Evolutionary conservation across 2,113 vertebrate species (phyloP), one percentile per base, ranked within the genome.

Genomic region (Paradoxurus hermaphroditus): DNA sequence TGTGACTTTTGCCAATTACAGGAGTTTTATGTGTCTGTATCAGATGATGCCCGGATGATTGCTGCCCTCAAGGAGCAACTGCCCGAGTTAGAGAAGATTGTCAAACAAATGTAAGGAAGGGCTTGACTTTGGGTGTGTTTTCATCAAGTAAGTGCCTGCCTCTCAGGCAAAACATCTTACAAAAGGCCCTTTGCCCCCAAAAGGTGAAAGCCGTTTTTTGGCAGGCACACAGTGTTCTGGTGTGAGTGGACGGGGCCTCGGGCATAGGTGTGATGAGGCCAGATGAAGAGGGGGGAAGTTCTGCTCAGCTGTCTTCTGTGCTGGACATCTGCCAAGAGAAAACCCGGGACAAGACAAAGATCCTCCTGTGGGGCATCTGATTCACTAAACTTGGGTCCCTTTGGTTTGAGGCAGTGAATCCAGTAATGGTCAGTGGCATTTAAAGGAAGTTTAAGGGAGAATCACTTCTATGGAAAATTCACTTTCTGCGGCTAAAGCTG

Each of bases 21-120:
- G 99, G 99, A 99, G 97, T 99, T 99, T 98, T 99, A 99, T 94
- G 97, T 99, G 91, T 99, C 99, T 63, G 99, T 99, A 95, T 99
- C 99, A 94, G 99, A 99, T 98, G 99, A 99, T 98, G 99, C 99
- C 75, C 99, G 99, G 98, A 98, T 98, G 96, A 99, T 99, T 97
- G 98, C 99, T 92, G 97, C 98, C 34, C 99, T 99, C 90, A 99
- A 99, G 98, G 99, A 99, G 51, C 99, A 99, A 89, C 99, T 99
- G n/a, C 98, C 99, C 16, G 99, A 99, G 89, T 92, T 99, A 96
- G 99, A 99, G 97, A 99, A 98, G 97, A 98, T 98, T n/a, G 98
- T 99, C 91, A 99, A 99, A 96, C 99, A 98, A 98, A 99, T 99
- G 99, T 99, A 99, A 99, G 99, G 98, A 97, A 27, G 78, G 65